These are phyloP conservation scores for Charadrius vociferus DNA, from an alignment of 2,113 vertebrate species.

Conservation along the genomic window DNA sequence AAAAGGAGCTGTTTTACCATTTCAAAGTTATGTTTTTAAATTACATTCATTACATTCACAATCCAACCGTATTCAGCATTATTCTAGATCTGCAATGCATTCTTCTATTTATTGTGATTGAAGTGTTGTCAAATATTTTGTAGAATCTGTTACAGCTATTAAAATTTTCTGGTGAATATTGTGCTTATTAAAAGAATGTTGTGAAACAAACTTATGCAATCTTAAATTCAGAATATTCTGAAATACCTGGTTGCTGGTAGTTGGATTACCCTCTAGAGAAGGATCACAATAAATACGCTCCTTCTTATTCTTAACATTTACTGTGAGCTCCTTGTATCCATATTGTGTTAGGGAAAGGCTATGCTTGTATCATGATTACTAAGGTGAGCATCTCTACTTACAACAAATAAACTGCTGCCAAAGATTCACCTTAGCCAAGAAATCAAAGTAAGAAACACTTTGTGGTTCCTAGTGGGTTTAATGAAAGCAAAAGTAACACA, in stretches of 20 bases:
- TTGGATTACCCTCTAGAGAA: neutral
- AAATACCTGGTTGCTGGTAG: neutral
- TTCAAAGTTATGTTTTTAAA: neutral
- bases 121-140: neutral
- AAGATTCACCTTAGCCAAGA: neutral
- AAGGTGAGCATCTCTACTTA: neutral
- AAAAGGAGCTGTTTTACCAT: neutral
- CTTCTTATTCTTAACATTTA: neutral
- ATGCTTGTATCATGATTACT: neutral
- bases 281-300: neutral
- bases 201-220: neutral
- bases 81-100: neutral
- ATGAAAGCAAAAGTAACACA: neutral
- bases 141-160: neutral
- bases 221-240: neutral
- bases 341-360: neutral
- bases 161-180: neutral
- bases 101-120: neutral
- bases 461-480: neutral
- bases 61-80: neutral
- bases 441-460: neutral
- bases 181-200: neutral
- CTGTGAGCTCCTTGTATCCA: neutral
- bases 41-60: neutral
- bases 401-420: neutral